These are phyloP conservation scores for Ophiothrix spiculata DNA, from an alignment of 35 echinoderm and acorn worm genomes.

Conservation along the genomic window DNA sequence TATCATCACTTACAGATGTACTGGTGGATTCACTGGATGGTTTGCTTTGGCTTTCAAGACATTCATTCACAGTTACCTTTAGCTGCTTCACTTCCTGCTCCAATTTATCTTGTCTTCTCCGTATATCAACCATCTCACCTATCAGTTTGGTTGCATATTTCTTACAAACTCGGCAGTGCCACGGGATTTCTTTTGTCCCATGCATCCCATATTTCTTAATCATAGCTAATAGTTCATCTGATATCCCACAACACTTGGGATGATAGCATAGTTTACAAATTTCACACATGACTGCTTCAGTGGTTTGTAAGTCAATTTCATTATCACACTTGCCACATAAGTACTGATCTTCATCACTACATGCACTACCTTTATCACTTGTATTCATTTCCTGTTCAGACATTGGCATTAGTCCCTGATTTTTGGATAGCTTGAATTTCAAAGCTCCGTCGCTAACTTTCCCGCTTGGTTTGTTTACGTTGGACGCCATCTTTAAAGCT, in stretches of 20 bases:
- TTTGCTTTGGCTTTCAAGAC: background rate
- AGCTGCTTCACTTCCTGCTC: background rate
- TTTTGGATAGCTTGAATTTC: background rate
- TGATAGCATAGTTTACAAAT: constrained; percentile 18
- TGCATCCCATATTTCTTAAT: background rate
- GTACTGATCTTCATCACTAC: background rate
- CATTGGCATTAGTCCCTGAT: background rate
- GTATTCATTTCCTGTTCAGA: background rate
- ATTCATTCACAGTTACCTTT: background rate
- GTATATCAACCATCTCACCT: background rate
- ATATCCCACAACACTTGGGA: background rate
- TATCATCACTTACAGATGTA: background rate
- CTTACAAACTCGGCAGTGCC: constrained; percentile 13
- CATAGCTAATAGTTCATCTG: background rate
- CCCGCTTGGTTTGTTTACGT: background rate
- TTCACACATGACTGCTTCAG: background rate
- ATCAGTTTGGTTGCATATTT: background rate
- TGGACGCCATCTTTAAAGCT: background rate
- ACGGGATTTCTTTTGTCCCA: constrained; percentile 1
- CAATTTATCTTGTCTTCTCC: background rate
- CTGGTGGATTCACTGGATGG: background rate
- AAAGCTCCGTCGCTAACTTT: background rate
- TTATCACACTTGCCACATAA: background rate
- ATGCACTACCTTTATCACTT: background rate
- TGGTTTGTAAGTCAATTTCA: background rate